These are phyloP conservation scores for Buteo buteo DNA, from an alignment of 2,113 vertebrate species.

Conservation along the genomic window DNA sequence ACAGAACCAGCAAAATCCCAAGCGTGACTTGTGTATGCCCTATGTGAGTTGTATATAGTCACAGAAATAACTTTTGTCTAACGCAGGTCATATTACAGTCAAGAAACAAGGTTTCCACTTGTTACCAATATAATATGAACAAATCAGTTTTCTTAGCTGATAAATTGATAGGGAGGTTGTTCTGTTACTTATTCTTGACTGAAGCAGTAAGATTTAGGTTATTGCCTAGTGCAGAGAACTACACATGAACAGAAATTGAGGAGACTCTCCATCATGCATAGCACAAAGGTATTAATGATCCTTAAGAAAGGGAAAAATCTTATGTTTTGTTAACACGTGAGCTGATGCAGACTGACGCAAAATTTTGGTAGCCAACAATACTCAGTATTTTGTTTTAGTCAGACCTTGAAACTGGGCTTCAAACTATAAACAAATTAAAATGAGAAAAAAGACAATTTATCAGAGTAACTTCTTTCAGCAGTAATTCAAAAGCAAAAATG, in stretches of 20 bases:
- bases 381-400: background rate
- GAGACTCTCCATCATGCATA: background rate
- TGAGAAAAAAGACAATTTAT: background rate
- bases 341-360: background rate
- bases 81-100: background rate
- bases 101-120: background rate
- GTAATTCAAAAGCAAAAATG: background rate
- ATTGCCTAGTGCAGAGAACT: background rate
- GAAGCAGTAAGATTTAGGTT: background rate
- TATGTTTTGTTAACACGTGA: background rate
- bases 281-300: background rate
- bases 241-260: background rate
- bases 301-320: background rate
- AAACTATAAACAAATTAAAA: background rate
- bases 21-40: background rate
- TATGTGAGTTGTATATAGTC: background rate
- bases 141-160: background rate
- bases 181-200: background rate
- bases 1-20: background rate
- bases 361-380: background rate
- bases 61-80: background rate
- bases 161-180: background rate
- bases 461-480: background rate
- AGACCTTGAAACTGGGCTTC: background rate
- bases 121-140: background rate